phyloP scores from a whole-genome alignment of 2,113 vertebrate species.

The Otocyon megalotis region DNA sequence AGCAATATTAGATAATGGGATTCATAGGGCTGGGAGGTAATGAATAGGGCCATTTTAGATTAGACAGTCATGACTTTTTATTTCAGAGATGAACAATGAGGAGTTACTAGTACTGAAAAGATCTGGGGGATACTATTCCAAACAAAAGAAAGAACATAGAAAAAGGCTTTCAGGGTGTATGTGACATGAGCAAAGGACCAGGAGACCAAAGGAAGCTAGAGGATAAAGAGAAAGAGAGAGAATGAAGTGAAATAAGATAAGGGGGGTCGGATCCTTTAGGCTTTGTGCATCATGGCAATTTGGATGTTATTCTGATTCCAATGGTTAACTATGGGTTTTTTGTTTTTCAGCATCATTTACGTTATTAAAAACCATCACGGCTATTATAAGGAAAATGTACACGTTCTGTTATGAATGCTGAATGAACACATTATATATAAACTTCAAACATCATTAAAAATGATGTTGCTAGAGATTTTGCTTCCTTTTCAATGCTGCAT shows the following conservation, averaged over 20 bases:
- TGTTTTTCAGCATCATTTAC: slow-evolving; percentile 27
- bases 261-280: neutral
- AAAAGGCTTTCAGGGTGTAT: neutral
- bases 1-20: neutral
- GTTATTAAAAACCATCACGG: neutral
- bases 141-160: neutral
- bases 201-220: neutral
- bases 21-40: neutral
- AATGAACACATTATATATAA: slow-evolving; percentile 44
- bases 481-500: neutral
- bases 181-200: neutral
- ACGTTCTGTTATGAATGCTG: slow-evolving; percentile 26
- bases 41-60: neutral
- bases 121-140: neutral
- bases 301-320: neutral
- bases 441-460: slow-evolving; percentile 49
- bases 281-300: neutral
- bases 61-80: neutral
- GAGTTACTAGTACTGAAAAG: neutral
- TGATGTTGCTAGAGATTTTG: slow-evolving; percentile 13
- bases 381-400: neutral
- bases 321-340: neutral
- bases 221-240: neutral
- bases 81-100: neutral
- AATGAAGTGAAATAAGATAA: neutral